Conservation (phyloP, 2,113 vertebrate genomes). For the Zosterops pallidus region DNA sequence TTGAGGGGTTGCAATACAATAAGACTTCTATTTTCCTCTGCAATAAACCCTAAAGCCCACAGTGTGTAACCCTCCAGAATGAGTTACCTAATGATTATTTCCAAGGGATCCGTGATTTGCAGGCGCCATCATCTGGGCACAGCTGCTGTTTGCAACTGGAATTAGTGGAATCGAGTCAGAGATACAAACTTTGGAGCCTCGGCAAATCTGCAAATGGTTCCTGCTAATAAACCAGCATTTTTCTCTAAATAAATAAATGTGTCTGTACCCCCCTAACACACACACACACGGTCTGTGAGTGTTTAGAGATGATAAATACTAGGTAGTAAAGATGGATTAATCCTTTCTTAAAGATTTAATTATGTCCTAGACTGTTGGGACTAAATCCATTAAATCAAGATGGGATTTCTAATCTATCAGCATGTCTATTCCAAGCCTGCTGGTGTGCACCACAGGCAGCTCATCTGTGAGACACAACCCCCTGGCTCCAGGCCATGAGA, state of each 20-base stretch:
- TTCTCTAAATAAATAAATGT: neutral
- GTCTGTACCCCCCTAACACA: accelerated
- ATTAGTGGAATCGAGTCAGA: accelerated
- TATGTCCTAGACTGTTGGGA: neutral
- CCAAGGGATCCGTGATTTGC: slow-evolving; percentile 43
- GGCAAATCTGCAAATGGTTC: neutral
- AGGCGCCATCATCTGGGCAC: slow-evolving; percentile 65
- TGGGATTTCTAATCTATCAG: neutral
- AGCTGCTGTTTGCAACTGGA: neutral
- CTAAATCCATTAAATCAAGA: neutral
- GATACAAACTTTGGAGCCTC: neutral
- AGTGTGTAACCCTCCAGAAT: neutral
- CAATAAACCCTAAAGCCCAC: slow-evolving; percentile 21
- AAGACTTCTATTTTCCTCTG: slow-evolving; percentile 27
- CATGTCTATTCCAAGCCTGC: neutral
- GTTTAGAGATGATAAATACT: neutral
- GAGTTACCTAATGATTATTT: neutral
- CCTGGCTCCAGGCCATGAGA: neutral
- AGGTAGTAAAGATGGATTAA: neutral
- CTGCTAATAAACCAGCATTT: neutral
- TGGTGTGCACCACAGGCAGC: neutral
- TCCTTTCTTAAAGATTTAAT: neutral
- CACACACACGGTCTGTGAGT: neutral
- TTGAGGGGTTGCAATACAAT: neutral
- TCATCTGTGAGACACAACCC: neutral